Evolutionary conservation across 2,113 vertebrate species (phyloP).

Genomic region (Phylloscopus trochiloides): DNA sequence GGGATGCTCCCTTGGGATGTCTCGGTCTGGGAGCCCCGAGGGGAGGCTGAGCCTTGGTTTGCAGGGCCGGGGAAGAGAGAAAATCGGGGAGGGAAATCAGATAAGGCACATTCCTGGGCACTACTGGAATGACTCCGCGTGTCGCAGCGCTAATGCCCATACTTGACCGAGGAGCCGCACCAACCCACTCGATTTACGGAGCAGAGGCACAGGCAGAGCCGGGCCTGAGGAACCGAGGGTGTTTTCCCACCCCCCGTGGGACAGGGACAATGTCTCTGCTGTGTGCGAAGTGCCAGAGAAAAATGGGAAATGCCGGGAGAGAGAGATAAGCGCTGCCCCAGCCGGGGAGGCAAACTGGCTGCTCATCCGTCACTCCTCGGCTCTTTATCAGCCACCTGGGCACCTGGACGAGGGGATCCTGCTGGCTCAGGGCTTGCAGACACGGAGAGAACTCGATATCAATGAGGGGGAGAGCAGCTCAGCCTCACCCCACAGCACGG

Average conservation of each 20-base stretch:
- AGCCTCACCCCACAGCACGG: fast-evolving
- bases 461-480: not conserved
- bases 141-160: not conserved
- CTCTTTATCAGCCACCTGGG: not conserved
- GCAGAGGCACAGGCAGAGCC: not conserved
- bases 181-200: conserved; percentile 43
- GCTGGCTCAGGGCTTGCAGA: not conserved
- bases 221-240: not conserved
- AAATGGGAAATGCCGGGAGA: not conserved
- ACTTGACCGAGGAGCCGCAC: conserved; percentile 20
- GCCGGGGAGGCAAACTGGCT: not conserved
- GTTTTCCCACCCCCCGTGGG: not conserved
- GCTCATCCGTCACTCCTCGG: not conserved
- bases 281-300: not conserved
- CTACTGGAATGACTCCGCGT: not conserved
- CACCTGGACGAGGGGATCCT: fast-evolving
- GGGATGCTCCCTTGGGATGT: not conserved
- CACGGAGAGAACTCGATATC: fast-evolving
- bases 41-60: not conserved
- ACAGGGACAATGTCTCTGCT: conserved; percentile 1
- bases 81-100: conserved; percentile 8
- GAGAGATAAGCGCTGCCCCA: not conserved
- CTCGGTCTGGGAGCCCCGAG: fast-evolving
- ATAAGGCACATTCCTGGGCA: conserved; percentile 45
- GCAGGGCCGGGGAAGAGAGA: not conserved